Base-by-base conservation (phyloP, 2,888 invertebrate genomes). In the Habrosyne pyritoides region DNA sequence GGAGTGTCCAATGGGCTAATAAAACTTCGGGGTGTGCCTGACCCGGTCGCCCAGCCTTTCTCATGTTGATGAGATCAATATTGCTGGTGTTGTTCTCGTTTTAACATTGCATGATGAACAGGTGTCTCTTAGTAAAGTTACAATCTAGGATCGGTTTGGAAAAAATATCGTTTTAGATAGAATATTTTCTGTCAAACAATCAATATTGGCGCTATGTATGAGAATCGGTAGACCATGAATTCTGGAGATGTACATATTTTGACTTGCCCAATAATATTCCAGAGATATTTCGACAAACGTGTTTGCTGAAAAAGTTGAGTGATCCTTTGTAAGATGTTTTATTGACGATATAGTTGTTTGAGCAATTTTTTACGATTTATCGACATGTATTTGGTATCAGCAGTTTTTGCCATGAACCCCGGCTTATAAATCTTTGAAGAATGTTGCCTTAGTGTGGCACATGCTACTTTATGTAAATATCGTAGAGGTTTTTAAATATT, bases 21-120 rank as follows among this genome's bases (percentile, higher is more conserved):
- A 89, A 89, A 90, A 86, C 82, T 80, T 60, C 64, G 67, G 83
- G 89, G 89, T 87, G 89, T 82, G 75, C 67, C 66, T 55, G 61
- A 60, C 63, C 61, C 65, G 56, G 60, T 18, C 69, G 71, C 63
- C 71, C 72, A 68, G 67, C 83, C 86, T 86, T 86, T 88, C 81
- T 86, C 77, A 86, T 89, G 88, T 81, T 87, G 87, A 87, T 89
- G 82, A 85, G 83, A 18, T 65, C 64, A 63, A 30, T 28, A 50
- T 28, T 10, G 42, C 42, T 8, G 42, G 42, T 42, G 18, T 14
- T 42, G 8, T n/a, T 6, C 42, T 42, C 18, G n/a, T 42, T 42
- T 42, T 8, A 42, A 42, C 12, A 0, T 8, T 1, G 42, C 18
- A 8, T 18, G 42, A 42, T 42, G 24, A 5, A 42, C 18, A 18